These are phyloP conservation scores for Epinotia bilunana DNA, from an alignment of 2,888 invertebrate species.

Conservation along the genomic window DNA sequence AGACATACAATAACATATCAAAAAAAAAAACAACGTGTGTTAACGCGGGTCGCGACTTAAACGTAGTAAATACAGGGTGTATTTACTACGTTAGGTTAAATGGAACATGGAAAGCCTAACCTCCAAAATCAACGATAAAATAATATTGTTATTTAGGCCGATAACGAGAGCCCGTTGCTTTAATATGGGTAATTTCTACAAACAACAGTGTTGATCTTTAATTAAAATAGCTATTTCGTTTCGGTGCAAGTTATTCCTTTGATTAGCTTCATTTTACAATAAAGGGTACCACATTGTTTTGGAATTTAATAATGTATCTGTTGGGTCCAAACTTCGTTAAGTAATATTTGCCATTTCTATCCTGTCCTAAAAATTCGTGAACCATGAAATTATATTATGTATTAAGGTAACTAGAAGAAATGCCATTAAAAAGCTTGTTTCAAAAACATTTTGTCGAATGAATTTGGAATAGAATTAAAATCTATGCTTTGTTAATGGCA, in stretches of 20 bases:
- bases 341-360: background rate
- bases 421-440: background rate
- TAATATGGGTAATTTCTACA: background rate
- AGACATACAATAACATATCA: too few species aligned
- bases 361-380: background rate
- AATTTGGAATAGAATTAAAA: background rate
- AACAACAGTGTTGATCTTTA: background rate
- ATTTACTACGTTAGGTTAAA: too few species aligned
- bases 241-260: background rate
- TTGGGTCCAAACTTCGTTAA: background rate
- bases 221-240: background rate
- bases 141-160: background rate
- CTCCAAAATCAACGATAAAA: background rate
- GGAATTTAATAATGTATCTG: background rate
- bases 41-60: too few species aligned
- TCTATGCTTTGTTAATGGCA: background rate
- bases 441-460: background rate
- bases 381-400: background rate
- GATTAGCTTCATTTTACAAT: background rate
- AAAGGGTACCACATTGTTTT: background rate
- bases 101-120: too few species aligned
- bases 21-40: too few species aligned
- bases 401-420: background rate
- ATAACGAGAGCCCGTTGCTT: background rate
- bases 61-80: too few species aligned